Evolutionary conservation across 2,113 vertebrate species (phyloP).

Genomic region (Pollimyrus isidori): DNA sequence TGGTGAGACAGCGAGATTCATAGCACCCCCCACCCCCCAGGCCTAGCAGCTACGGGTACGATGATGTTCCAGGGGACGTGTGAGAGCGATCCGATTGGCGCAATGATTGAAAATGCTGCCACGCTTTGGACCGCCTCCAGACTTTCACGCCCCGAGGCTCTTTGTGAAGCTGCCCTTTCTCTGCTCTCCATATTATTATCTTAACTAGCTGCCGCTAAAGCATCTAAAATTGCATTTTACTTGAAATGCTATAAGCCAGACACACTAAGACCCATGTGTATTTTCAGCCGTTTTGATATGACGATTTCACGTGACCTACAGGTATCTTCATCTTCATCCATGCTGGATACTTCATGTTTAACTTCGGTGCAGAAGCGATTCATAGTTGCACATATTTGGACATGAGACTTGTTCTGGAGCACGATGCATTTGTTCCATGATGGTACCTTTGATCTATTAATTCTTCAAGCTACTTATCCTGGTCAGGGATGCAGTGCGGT

Average conservation of each 20-base stretch:
- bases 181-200: not conserved
- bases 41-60: not conserved
- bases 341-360: not conserved
- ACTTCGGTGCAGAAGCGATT: not conserved
- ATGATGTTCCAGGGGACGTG: not conserved
- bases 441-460: not conserved
- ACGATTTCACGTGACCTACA: not conserved
- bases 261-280: not conserved
- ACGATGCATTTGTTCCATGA: not conserved
- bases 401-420: not conserved
- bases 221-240: not conserved
- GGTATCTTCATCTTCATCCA: not conserved
- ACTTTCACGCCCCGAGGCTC: not conserved
- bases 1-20: not conserved
- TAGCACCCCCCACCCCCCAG: not conserved
- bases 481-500: not conserved
- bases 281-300: not conserved
- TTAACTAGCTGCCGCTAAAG: not conserved
- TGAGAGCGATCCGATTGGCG: not conserved
- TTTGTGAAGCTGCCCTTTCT: not conserved
- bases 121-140: not conserved
- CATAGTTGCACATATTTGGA: not conserved
- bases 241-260: not conserved
- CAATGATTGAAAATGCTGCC: not conserved
- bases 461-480: not conserved